phyloP scores from a whole-genome alignment of 2,113 vertebrate species.

The Pterophyllum scalare region DNA sequence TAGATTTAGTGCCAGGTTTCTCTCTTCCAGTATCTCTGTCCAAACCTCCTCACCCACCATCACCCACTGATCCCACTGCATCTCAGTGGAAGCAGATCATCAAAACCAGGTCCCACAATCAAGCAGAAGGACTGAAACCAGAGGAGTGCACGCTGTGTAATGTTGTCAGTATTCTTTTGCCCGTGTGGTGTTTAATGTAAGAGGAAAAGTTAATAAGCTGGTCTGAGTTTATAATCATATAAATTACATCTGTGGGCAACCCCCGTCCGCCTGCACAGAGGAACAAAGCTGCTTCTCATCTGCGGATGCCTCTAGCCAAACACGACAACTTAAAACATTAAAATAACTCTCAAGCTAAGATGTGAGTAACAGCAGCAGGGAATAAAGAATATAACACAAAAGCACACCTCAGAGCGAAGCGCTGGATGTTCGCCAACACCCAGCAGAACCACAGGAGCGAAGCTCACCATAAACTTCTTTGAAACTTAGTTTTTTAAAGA shows the following conservation, averaged over 20 bases:
- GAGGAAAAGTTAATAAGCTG: not conserved
- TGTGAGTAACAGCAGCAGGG: not conserved
- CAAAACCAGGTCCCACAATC: not conserved
- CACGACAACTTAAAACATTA: slow-evolving; percentile 7
- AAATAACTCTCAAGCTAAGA: not conserved
- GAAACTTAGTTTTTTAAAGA: not conserved
- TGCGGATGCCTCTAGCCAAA: not conserved
- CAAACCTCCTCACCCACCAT: not conserved
- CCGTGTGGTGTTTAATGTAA: not conserved
- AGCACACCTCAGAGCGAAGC: not conserved
- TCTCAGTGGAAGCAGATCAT: not conserved
- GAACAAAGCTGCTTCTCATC: not conserved
- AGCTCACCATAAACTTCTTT: slow-evolving; percentile 10
- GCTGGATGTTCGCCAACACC: not conserved
- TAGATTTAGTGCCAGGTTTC: not conserved
- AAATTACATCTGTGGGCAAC: slow-evolving; percentile 5
- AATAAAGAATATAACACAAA: slow-evolving; percentile 21
- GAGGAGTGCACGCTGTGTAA: not conserved
- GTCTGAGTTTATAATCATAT: not conserved
- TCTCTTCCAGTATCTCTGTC: not conserved
- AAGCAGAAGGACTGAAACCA: not conserved
- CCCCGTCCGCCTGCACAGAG: not conserved
- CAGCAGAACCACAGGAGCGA: not conserved
- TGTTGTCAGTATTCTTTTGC: too few species aligned
- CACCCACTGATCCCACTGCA: not conserved